Percentiles rank a stretch among this genome's conserved stretches.
These are phyloP conservation scores for Cyphomyrus plagiostoma DNA, from an alignment of 2,113 vertebrate species.

Conservation along the genomic window DNA sequence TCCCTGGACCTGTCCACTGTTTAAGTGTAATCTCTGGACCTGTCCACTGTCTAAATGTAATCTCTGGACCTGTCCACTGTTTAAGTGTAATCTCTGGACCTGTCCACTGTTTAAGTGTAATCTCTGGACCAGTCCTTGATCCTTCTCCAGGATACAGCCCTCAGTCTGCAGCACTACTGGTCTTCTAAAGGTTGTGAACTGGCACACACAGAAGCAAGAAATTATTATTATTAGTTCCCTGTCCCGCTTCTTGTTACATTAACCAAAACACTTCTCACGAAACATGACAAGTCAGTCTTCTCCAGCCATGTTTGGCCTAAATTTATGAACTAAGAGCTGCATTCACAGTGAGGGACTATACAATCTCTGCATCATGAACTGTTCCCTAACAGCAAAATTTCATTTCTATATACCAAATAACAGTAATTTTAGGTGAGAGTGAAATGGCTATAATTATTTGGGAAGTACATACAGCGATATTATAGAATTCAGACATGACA, in stretches of 20 bases:
- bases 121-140: not conserved
- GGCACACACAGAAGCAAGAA: slow-evolving; percentile 23
- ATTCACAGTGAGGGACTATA: slow-evolving; percentile 43
- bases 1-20: no score
- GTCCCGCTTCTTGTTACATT: slow-evolving; percentile 56
- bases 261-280: slow-evolving; percentile 58
- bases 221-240: slow-evolving; percentile 53
- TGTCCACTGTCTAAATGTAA: no score
- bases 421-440: not conserved
- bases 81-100: no score
- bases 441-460: not conserved
- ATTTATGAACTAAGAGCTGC: slow-evolving; percentile 43
- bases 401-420: not conserved
- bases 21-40: no score
- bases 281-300: slow-evolving; percentile 68
- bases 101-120: not conserved
- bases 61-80: no score
- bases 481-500: not conserved
- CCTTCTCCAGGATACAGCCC: slow-evolving; percentile 51
- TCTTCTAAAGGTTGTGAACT: slow-evolving; percentile 56
- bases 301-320: slow-evolving; percentile 51
- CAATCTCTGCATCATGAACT: not conserved
- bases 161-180: slow-evolving; percentile 48
- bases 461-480: not conserved
- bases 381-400: not conserved